Evolutionary conservation across 2,113 vertebrate genomes (phyloP), one percentile per base, ranked within the genome.

Genomic region (Mesoclemmys tuberculata): DNA sequence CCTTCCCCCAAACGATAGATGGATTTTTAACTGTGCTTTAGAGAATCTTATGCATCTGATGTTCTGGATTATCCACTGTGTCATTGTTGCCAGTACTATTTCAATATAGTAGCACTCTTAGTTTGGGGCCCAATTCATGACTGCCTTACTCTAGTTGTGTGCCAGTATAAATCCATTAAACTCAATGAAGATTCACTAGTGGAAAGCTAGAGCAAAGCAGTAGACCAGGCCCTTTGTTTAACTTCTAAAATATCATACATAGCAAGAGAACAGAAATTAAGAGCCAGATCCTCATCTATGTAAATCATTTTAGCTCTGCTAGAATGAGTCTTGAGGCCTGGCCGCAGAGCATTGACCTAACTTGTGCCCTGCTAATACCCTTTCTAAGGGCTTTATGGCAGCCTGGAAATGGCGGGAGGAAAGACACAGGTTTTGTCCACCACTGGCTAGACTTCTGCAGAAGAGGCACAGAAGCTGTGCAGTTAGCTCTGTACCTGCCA

Each of bases 251-350:
- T 74, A 89, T 82, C 94, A 82, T 82, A 64, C 46, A 56, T 84
- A 95, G 92, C 89, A 90, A 94, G 21, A 82, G 87, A 93, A 88
- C 84, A 80, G 90, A 96, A 93, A 95, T 93, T 94, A 95, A 92
- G 41, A 90, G 84, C 82, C 91, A 90, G 89, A 90, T 95, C 85
- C 90, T 97, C 96, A 96, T 95, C 93, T 94, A 88, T 90, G 94
- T 54, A 85, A 93, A 88, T 93, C 85, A 80, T 87, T 82, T 93
- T 86, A 95, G 91, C 82, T 96, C 93, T 87, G 95, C 96, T 96
- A 93, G 97, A 96, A 96, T 81, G 90, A 90, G 93, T 71, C 94
- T 94, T 90, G 90, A 26, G 0, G 86, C 92, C 94, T 95, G 93
- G 92, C 90, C 92, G 71, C 92, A 81, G 52, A 89, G 91, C 93